phyloP scores from a whole-genome alignment of 2,113 vertebrate species.

The Bufo bufo region DNA sequence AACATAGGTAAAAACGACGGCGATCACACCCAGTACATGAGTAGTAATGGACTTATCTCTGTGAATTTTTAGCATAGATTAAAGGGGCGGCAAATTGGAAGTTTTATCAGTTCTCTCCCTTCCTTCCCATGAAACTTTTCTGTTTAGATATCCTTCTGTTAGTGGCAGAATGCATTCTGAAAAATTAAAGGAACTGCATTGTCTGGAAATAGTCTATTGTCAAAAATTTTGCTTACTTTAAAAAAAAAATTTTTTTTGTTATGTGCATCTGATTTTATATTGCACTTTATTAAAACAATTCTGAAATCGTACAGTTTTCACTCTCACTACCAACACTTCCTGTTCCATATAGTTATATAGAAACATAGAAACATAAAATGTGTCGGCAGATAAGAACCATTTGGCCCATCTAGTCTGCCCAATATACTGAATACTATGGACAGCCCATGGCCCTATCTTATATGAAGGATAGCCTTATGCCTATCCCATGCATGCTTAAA shows the following conservation, averaged over 20 bases:
- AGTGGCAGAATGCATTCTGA: background rate
- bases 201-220: background rate
- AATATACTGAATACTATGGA: no score
- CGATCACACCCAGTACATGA: background rate
- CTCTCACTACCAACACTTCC: no score
- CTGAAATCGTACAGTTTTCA: no score
- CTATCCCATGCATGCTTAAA: no score
- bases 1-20: background rate
- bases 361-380: no score
- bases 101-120: background rate
- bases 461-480: no score
- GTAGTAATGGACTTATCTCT: slow-evolving; percentile 2
- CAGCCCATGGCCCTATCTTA: no score
- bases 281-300: background rate
- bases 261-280: no score
- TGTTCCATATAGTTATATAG: no score
- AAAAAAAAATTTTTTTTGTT: no score
- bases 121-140: slow-evolving; percentile 33
- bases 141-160: background rate
- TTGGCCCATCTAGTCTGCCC: no score
- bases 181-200: background rate
- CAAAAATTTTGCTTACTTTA: background rate
- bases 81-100: slow-evolving; percentile 8
- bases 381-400: no score
- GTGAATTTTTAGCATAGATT: slow-evolving; percentile 8